Evolutionary conservation across 1,140 invertebrate species (phyloP).

Genomic region (Diachasma alloeum): DNA sequence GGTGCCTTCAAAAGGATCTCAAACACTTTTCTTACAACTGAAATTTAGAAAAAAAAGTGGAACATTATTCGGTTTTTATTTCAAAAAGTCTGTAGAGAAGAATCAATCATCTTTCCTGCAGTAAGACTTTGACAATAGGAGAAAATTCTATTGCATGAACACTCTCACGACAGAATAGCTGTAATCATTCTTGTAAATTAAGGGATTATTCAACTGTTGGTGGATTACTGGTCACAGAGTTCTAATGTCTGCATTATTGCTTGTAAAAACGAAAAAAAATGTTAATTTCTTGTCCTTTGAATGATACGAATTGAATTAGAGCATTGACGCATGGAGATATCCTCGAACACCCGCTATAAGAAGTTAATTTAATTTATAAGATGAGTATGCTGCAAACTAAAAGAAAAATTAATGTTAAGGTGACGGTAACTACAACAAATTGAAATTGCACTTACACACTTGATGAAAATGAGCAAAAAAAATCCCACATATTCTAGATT

Average conservation of each 20-base stretch:
- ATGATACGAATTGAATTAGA: not conserved
- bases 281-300: constrained; percentile 20
- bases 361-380: not conserved
- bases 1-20: too few relatives aligned
- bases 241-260: constrained; percentile 55
- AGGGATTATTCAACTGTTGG: not conserved
- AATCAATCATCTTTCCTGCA: not conserved
- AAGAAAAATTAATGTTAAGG: not conserved
- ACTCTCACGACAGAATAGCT: not conserved
- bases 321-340: constrained; percentile 4
- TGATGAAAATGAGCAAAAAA: too few relatives aligned
- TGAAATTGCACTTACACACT: too few relatives aligned
- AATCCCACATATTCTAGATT: too few relatives aligned
- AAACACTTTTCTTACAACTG: too few relatives aligned
- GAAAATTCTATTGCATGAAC: not conserved
- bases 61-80: too few relatives aligned
- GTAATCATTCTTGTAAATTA: not conserved
- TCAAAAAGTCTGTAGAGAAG: not conserved
- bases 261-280: not conserved
- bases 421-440: not conserved
- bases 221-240: constrained; percentile 45
- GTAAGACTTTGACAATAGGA: not conserved
- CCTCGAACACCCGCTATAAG: not conserved
- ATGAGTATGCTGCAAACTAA: not conserved
- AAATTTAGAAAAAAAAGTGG: too few relatives aligned